These are phyloP conservation scores for Callitettix versicolor DNA, from an alignment of 1,140 invertebrate species.

Conservation along the genomic window DNA sequence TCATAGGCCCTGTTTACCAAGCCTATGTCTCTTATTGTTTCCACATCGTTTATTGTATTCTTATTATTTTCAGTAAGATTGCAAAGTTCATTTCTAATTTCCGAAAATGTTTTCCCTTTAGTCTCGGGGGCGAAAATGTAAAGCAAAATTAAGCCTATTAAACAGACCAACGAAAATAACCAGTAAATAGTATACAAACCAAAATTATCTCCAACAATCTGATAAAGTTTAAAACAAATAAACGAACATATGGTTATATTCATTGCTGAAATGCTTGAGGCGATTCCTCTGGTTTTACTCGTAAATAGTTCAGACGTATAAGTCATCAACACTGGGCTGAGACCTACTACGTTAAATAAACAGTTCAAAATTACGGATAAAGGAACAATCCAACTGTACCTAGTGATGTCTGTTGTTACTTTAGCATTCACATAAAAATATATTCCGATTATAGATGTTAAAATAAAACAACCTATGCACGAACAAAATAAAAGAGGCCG, in stretches of 20 bases:
- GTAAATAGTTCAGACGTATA: constrained; percentile 23
- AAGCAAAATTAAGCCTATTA: constrained; percentile 27
- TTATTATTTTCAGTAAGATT: too few species aligned
- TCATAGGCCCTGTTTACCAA: too few species aligned
- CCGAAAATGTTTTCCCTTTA: constrained; percentile 35
- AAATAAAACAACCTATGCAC: constrained; percentile 22
- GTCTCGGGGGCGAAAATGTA: constrained; percentile 36
- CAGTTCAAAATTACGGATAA: constrained; percentile 1
- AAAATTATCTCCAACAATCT: constrained; percentile 10
- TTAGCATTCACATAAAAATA: constrained; percentile 36
- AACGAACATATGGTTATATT: constrained; percentile 17
- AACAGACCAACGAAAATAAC: constrained; percentile 10
- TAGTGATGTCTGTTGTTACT: constrained; percentile 26
- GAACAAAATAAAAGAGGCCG: constrained; percentile 42
- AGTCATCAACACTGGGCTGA: constrained; percentile 10
- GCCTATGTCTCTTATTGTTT: too few species aligned
- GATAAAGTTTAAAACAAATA: constrained; percentile 19
- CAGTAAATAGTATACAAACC: constrained; percentile 8
- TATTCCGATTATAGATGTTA: constrained; percentile 26
- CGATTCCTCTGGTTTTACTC: constrained; percentile 18
- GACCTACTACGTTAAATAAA: constrained; percentile 9
- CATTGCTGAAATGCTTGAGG: constrained; percentile 16
- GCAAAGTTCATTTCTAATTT: too few species aligned
- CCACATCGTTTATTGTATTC: too few species aligned
- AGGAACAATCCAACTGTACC: constrained; percentile 10